A percentile compares a stretch with the other conserved stretches of the same genome.
phyloP scores from a whole-genome alignment of 2,888 invertebrate genomes.

The Euplexia lucipara region DNA sequence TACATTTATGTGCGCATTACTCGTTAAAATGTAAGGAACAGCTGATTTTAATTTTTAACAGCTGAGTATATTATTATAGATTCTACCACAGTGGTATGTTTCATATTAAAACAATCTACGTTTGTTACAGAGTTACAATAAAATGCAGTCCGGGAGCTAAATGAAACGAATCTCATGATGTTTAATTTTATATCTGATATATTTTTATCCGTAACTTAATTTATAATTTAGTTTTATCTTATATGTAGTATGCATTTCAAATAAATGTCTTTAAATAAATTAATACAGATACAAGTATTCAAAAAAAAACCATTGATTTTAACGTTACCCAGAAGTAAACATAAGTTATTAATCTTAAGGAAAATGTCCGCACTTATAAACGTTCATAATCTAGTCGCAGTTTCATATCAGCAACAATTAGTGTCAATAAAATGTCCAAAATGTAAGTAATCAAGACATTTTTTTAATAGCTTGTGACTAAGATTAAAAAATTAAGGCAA shows the following conservation, averaged over 20 bases:
- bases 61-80: too few relatives aligned
- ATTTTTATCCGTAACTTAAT: constrained; percentile 32
- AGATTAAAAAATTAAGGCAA: too few relatives aligned
- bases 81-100: too few relatives aligned
- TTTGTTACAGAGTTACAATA: constrained; percentile 75
- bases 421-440: too few relatives aligned
- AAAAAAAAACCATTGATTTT: background rate
- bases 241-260: constrained; percentile 23
- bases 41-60: too few relatives aligned
- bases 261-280: constrained; percentile 56
- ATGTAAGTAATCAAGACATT: too few relatives aligned
- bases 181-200: constrained; percentile 36
- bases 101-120: background rate
- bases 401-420: too few relatives aligned
- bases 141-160: constrained; percentile 47
- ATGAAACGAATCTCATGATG: constrained; percentile 52
- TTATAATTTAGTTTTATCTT: constrained; percentile 34
- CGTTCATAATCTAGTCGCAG: too few relatives aligned
- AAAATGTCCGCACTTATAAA: too few relatives aligned
- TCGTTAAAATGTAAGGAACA: too few relatives aligned
- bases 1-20: too few relatives aligned
- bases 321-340: background rate
- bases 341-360: background rate
- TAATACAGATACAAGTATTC: constrained; percentile 10
- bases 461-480: too few relatives aligned